A percentile compares a stretch with the other conserved stretches of the same genome.
Conservation (phyloP, 2,113 vertebrate genomes). For the Caretta caretta region DNA sequence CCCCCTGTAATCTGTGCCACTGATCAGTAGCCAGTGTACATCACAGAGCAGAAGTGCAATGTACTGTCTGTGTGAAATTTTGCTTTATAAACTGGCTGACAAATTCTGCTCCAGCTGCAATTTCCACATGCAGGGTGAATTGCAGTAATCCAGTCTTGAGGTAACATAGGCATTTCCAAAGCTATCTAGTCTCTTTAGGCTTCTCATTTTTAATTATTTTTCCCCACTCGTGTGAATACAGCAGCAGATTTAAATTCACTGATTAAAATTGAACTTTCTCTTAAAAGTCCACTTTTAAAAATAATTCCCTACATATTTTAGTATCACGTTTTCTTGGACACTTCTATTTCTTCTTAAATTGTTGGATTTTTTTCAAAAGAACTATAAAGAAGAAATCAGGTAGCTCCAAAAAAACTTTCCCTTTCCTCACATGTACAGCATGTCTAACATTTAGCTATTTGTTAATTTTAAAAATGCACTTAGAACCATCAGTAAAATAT, state of each 20-base stretch:
- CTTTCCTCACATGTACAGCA: not conserved
- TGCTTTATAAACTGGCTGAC: conserved; percentile 24
- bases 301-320: conserved; percentile 48
- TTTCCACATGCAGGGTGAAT: not conserved
- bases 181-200: conserved; percentile 47
- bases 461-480: not conserved
- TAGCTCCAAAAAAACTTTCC: not conserved
- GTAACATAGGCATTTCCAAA: conserved; percentile 69
- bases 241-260: conserved; percentile 57
- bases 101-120: conserved; percentile 1
- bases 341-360: conserved; percentile 55
- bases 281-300: conserved; percentile 29
- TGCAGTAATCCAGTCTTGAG: conserved; percentile 41
- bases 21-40: conserved; percentile 2
- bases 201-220: conserved; percentile 60
- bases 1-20: not conserved
- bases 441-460: not conserved
- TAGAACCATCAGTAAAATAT: not conserved
- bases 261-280: conserved; percentile 61
- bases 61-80: not conserved
- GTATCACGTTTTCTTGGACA: conserved; percentile 1
- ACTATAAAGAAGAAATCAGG: conserved; percentile 28
- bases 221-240: conserved; percentile 40
- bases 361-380: conserved; percentile 38
- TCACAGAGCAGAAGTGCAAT: conserved; percentile 2